Percentiles rank a stretch among this genome's conserved stretches.
phyloP scores from a whole-genome alignment of 2,113 vertebrate species.

The Alligator sinensis region DNA sequence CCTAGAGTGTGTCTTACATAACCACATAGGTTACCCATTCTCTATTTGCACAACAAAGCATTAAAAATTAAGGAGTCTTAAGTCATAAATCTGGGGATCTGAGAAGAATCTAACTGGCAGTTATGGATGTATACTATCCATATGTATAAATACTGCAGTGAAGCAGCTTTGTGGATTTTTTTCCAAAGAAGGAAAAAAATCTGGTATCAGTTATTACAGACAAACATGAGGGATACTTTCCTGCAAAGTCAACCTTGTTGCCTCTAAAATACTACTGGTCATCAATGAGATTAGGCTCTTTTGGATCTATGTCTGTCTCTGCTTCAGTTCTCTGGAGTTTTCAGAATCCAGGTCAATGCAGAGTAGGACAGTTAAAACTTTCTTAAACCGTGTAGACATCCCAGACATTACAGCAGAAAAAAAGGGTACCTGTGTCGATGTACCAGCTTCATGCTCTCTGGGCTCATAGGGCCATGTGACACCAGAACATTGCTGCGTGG shows the following conservation, averaged over 20 bases:
- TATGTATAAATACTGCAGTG: background rate
- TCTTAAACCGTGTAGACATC: background rate
- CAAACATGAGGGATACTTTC: background rate
- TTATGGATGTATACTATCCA: background rate
- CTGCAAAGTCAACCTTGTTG: background rate
- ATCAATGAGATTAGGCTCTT: background rate
- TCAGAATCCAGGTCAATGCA: background rate
- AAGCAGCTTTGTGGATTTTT: background rate
- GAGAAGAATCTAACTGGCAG: background rate
- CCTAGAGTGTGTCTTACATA: background rate
- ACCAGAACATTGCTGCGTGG: conserved; percentile 87
- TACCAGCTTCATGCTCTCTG: conserved; percentile 89
- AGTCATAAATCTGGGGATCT: background rate
- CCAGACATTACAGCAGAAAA: background rate
- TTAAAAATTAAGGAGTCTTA: background rate
- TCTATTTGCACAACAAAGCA: background rate
- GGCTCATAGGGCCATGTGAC: conserved; percentile 91
- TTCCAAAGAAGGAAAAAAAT: too few relatives aligned
- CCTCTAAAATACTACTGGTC: background rate
- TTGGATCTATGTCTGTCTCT: background rate
- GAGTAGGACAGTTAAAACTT: background rate
- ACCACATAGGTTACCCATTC: background rate
- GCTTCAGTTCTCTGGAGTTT: background rate
- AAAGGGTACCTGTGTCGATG: conserved; percentile 90
- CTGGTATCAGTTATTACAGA: background rate